phyloP scores from a whole-genome alignment of 2,797 vertebrate species.

The Cirrhinus molitorella region DNA sequence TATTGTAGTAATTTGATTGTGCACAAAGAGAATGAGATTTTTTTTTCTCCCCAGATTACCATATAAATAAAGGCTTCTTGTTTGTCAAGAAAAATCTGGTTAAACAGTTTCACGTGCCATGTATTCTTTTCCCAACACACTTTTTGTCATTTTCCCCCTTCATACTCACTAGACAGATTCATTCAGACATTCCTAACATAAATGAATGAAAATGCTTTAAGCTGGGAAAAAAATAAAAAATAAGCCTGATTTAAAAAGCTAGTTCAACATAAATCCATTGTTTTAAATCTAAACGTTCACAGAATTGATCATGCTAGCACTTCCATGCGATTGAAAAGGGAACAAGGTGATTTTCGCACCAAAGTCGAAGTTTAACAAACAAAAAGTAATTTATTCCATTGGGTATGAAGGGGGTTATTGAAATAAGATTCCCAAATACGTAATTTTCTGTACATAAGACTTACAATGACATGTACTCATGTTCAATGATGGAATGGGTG shows the following conservation, averaged over 20 bases:
- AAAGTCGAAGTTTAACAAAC: neutral
- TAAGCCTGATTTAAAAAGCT: neutral
- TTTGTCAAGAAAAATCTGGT: constrained; percentile 75
- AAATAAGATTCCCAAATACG: constrained; percentile 51
- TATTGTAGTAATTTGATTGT: constrained; percentile 72
- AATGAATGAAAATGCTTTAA: neutral
- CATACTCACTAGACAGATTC: constrained; percentile 4
- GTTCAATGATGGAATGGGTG: constrained; percentile 48
- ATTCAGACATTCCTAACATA: neutral
- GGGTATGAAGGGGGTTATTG: constrained; percentile 5
- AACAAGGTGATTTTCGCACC: neutral
- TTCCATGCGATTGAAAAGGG: neutral
- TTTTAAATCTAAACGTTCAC: neutral
- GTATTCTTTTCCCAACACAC: neutral
- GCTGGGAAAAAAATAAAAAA: neutral
- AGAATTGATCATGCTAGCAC: neutral
- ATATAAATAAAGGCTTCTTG: constrained; percentile 83
- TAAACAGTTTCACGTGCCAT: constrained; percentile 60
- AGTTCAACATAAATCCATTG: neutral
- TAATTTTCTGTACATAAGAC: constrained; percentile 45
- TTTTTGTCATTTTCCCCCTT: neutral
- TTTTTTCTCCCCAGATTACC: constrained; percentile 67
- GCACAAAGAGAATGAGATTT: constrained; percentile 78
- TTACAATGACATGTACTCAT: constrained; percentile 37
- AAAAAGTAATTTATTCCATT: constrained; percentile 17